Conservation (phyloP, 2,113 vertebrate species). For the Gymnorhina tibicen region DNA sequence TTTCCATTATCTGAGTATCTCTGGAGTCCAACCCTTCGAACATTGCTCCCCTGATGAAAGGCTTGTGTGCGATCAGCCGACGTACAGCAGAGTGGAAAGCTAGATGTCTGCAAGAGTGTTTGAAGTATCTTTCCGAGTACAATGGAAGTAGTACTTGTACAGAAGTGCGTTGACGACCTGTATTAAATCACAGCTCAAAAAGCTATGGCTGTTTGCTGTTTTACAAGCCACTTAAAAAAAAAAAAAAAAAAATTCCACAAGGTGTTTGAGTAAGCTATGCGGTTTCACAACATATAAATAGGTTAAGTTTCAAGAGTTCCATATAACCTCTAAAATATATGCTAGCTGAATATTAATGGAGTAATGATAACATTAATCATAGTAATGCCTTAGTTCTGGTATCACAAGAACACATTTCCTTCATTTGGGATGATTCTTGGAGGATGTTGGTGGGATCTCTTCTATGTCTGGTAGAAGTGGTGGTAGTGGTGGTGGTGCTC, state of each 20-base stretch:
- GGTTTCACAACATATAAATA: slow-evolving; percentile 77
- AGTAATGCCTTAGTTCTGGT: slow-evolving; percentile 57
- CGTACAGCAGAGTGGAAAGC: slow-evolving; percentile 37
- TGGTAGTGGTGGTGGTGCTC: slow-evolving; percentile 99
- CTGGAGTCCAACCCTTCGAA: slow-evolving; percentile 64
- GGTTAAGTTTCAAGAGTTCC: slow-evolving; percentile 68
- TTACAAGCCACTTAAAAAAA: slow-evolving; percentile 44
- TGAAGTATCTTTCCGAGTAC: slow-evolving; percentile 44
- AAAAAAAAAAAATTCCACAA: slow-evolving; percentile 41
- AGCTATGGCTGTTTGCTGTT: slow-evolving; percentile 31
- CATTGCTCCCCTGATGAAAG: slow-evolving; percentile 63
- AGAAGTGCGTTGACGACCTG: slow-evolving; percentile 45
- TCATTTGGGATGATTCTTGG: slow-evolving; percentile 46
- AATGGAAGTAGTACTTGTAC: slow-evolving; percentile 29
- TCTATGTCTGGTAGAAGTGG: slow-evolving; percentile 97
- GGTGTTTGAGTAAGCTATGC: slow-evolving; percentile 62
- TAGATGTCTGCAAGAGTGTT: slow-evolving; percentile 28
- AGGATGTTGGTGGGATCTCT: background rate
- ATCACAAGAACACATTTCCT: slow-evolving; percentile 46
- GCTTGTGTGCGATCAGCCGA: slow-evolving; percentile 39
- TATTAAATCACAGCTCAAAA: slow-evolving; percentile 44
- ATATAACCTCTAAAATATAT: slow-evolving; percentile 71
- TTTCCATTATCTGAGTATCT: slow-evolving; percentile 71
- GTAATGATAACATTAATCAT: slow-evolving; percentile 73
- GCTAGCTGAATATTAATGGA: slow-evolving; percentile 74